Percentiles rank a stretch among this genome's conserved stretches.
These are phyloP conservation scores for Hemichromis elongatus DNA, from an alignment of 2,113 vertebrate species.

Conservation along the genomic window DNA sequence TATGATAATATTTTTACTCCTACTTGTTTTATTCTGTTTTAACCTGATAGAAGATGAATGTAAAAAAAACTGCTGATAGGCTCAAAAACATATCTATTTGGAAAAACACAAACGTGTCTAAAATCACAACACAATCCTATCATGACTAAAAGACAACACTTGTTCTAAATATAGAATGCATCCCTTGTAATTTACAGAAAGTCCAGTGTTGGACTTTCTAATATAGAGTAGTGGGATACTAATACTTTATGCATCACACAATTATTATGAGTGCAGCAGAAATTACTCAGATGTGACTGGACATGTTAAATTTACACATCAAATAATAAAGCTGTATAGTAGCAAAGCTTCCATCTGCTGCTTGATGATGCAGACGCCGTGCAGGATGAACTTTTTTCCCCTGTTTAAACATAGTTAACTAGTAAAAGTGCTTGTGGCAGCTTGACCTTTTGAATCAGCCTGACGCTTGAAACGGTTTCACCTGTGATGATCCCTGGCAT, in stretches of 20 bases:
- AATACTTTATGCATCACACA: background rate
- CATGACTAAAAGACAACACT: background rate
- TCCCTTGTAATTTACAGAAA: background rate
- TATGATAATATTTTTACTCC: background rate
- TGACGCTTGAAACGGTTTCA: conserved; percentile 36
- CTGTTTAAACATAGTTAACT: conserved; percentile 30
- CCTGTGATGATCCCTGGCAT: conserved; percentile 14
- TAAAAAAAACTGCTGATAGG: background rate
- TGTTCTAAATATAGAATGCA: background rate
- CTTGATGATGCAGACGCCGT: background rate
- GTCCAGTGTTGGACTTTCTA: no score
- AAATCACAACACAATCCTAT: background rate
- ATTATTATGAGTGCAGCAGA: background rate
- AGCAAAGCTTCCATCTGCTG: background rate
- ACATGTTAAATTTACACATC: background rate
- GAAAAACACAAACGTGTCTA: background rate
- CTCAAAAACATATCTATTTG: background rate
- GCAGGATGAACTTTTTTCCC: background rate
- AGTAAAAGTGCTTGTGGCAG: conserved; percentile 43
- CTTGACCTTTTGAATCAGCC: conserved; percentile 55
- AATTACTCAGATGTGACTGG: background rate
- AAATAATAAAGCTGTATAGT: background rate
- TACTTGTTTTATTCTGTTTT: background rate
- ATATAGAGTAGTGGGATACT: background rate
- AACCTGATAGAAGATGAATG: background rate